phyloP scores from a whole-genome alignment of 2,113 vertebrate species.

The Rhinopomastus cyanomelas region DNA sequence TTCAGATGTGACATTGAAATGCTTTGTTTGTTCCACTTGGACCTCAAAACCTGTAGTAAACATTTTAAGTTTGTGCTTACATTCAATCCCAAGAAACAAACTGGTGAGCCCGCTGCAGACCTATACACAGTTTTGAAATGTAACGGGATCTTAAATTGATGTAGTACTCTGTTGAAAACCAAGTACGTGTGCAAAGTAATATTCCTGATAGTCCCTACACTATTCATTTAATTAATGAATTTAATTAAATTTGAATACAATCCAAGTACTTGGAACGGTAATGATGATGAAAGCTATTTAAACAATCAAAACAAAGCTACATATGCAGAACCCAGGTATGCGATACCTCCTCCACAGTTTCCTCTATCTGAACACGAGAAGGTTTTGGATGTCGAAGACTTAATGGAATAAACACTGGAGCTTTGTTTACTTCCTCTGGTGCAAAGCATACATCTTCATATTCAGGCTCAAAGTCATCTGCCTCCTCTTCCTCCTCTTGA shows the following conservation, averaged over 20 bases:
- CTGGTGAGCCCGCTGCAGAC: background rate
- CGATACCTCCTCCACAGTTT: constrained; percentile 90
- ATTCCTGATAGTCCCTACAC: background rate
- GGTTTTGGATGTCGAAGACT: constrained; percentile 82
- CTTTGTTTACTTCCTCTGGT: constrained; percentile 80
- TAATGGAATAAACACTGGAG: constrained; percentile 85
- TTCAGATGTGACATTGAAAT: background rate
- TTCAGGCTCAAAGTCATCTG: constrained; percentile 74
- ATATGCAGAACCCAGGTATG: background rate
- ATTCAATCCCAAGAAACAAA: background rate
- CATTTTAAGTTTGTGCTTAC: background rate
- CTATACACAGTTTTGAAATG: background rate
- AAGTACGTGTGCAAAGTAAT: background rate
- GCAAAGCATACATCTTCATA: constrained; percentile 74
- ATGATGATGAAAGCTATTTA: background rate
- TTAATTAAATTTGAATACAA: background rate
- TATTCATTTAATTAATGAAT: background rate
- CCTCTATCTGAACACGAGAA: constrained; percentile 82
- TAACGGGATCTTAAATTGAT: background rate
- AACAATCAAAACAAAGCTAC: background rate
- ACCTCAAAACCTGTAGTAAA: background rate
- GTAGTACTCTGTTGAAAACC: background rate
- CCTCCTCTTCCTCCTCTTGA: constrained; percentile 73
- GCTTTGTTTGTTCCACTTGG: background rate
- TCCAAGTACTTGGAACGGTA: background rate